Base-by-base conservation (phyloP, 2,113 vertebrate genomes). In the Pedionomus torquatus region DNA sequence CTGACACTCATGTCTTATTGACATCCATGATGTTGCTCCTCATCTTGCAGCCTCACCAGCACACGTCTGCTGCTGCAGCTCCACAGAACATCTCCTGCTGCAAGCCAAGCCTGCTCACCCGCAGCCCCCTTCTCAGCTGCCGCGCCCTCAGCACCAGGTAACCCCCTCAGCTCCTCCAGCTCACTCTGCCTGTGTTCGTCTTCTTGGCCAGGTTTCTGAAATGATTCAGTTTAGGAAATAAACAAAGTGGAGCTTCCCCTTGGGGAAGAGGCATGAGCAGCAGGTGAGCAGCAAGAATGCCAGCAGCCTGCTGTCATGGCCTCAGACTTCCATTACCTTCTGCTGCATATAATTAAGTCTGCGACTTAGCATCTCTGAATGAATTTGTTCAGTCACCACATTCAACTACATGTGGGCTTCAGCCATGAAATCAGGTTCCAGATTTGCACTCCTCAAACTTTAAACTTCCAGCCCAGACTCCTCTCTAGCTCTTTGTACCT, bases 211-310 rank as follows among this genome's bases (percentile, higher is more conserved):
- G 64, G 7, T 6, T 71, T 78, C 60, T 31, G 80, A 20, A 68
- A 71, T 92, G 60, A 89, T 68, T 91, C 93, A 55, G 55, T 82
- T 74, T 46, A 71, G 49, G 55, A 78, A 87, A 90, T 43, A 72
- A 93, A 51, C 23, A 70, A 57, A 89, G 60, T 5, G 35, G 54
- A 90, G 86, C 70, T 93, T 92, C 83, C 58, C 33, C 31, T 33
- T 9, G 3, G 18, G 44, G 64, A 9, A 80, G 46, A 89, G 46
- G 64, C 77, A 81, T 19, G 30, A 94, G 60, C 86, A 90, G 74
- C 28, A 54, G 65, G 35, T 48, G 30, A 95, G 80, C 57, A 60
- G 44, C 0, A 1, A 48, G 60, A 39, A 97, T 94, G 43, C 87
- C 80, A 89, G 43, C 41, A 46, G 24, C 93, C 69, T 71, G 46